Conservation (phyloP, 2,888 invertebrate genomes). For the Apodemia zela region DNA sequence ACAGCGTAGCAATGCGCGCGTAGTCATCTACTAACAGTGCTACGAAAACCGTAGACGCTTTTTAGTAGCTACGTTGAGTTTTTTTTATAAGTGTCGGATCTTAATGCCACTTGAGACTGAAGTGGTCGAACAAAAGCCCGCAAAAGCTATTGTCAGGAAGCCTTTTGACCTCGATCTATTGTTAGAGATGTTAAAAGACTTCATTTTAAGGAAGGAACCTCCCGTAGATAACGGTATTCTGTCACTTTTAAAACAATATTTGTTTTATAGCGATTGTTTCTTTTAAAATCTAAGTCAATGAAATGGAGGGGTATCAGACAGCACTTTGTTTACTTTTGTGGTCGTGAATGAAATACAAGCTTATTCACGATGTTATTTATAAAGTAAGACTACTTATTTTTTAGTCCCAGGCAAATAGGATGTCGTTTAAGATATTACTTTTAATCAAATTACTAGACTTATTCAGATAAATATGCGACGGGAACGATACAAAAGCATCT, state of each 20-base stretch:
- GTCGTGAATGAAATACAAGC: no score
- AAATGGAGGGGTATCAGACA: neutral
- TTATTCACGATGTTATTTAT: no score
- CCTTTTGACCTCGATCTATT: constrained; percentile 42
- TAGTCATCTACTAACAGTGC: constrained; percentile 15
- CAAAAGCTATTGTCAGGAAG: constrained; percentile 39
- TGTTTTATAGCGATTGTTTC: constrained; percentile 7
- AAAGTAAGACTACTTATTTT: no score
- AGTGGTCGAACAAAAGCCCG: constrained; percentile 39
- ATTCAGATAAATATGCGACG: no score
- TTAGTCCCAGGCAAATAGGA: no score
- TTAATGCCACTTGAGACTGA: constrained; percentile 37
- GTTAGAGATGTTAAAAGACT: constrained; percentile 34
- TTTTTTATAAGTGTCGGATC: constrained; percentile 35
- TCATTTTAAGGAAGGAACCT: constrained; percentile 34
- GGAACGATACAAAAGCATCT: no score
- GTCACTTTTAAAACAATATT: constrained; percentile 15
- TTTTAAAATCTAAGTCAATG: neutral
- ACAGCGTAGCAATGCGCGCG: constrained; percentile 18
- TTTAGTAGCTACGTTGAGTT: constrained; percentile 23
- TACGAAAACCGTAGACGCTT: constrained; percentile 20
- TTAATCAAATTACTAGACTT: no score
- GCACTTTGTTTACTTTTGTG: neutral
- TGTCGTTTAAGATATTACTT: no score
- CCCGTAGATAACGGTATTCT: constrained; percentile 29